These are phyloP conservation scores for Acinonyx jubatus DNA, from an alignment of 2,113 vertebrate species.

Conservation along the genomic window DNA sequence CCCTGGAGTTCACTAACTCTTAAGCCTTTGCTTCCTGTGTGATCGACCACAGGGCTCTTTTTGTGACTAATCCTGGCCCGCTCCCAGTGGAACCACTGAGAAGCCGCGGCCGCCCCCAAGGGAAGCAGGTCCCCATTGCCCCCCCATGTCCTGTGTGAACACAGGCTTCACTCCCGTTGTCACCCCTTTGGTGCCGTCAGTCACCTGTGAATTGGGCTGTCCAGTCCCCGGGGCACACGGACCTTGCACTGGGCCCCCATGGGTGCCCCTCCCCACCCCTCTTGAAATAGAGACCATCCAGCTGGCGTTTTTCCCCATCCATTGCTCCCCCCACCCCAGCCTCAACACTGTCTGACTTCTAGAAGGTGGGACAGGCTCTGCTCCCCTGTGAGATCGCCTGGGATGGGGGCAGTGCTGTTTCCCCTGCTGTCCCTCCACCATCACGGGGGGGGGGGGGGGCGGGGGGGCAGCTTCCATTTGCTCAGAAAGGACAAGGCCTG, in stretches of 20 bases:
- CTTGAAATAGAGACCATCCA: not conserved
- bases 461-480: not conserved
- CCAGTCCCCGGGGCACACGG: not conserved
- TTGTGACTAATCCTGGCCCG: accelerated
- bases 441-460: not conserved
- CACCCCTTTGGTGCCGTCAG: not conserved
- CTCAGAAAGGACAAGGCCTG: not conserved
- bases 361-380: not conserved
- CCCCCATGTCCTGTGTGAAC: not conserved
- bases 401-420: not conserved
- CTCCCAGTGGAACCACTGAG: not conserved
- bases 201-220: not conserved
- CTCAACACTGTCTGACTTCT: accelerated
- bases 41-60: not conserved
- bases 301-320: accelerated
- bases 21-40: not conserved
- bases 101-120: not conserved
- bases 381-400: not conserved
- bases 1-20: too few relatives aligned
- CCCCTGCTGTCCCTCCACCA: accelerated
- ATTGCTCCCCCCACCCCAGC: accelerated
- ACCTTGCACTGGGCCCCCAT: not conserved
- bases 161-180: not conserved
- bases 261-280: not conserved
- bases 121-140: not conserved